phyloP scores from a whole-genome alignment of 1,140 invertebrate genomes.

The Charaxes varanes region DNA sequence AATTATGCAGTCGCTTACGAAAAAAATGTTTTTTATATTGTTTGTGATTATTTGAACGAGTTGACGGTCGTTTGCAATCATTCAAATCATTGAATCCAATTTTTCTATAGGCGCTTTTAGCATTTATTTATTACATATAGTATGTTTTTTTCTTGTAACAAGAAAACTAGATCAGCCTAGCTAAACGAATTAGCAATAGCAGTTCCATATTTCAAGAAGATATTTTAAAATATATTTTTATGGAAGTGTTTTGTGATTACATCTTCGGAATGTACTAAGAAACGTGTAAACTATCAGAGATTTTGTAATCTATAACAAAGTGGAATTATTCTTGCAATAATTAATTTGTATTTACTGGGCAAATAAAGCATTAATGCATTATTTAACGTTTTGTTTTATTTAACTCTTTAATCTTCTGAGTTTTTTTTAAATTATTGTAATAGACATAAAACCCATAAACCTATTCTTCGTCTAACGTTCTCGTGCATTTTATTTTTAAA shows the following conservation, averaged over 20 bases:
- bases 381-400: slow-evolving; percentile 35
- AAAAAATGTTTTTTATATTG: too few species aligned
- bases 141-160: slow-evolving; percentile 38
- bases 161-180: slow-evolving; percentile 37
- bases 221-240: slow-evolving; percentile 68
- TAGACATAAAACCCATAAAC: too few species aligned
- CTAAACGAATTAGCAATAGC: slow-evolving; percentile 42
- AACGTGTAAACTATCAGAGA: slow-evolving; percentile 24
- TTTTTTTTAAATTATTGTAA: too few species aligned
- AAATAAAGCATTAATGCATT: slow-evolving; percentile 67
- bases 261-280: slow-evolving; percentile 26
- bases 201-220: slow-evolving; percentile 53
- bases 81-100: slow-evolving; percentile 1
- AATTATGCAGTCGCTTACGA: too few species aligned
- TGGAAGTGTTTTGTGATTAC: slow-evolving; percentile 58
- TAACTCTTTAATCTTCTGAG: too few species aligned
- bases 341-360: slow-evolving; percentile 72
- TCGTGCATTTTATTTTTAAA: too few species aligned
- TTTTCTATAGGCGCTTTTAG: slow-evolving; percentile 14
- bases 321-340: slow-evolving; percentile 64
- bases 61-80: too few species aligned
- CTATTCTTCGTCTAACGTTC: too few species aligned
- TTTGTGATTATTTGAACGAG: too few species aligned
- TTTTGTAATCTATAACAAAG: slow-evolving; percentile 37
- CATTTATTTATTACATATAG: slow-evolving; percentile 37